Conservation (phyloP, 2,113 vertebrate genomes). For the Ifrita kowaldi region DNA sequence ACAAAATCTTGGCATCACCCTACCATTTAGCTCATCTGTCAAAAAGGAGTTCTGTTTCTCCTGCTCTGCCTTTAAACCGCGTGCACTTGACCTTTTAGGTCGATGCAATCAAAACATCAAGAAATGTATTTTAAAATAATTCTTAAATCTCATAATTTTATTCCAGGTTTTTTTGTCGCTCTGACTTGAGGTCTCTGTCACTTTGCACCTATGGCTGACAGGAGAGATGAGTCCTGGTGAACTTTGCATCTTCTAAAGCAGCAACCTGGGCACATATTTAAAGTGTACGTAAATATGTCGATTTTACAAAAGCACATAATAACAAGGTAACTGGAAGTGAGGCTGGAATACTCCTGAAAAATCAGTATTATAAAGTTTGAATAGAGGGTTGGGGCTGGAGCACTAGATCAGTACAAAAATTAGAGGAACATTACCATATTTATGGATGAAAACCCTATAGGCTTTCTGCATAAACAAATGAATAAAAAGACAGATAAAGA, state of each 20-base stretch:
- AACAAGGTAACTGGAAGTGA: not conserved
- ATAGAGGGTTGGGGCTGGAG: not conserved
- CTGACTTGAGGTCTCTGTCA: not conserved
- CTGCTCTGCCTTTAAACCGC: not conserved
- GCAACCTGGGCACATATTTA: not conserved
- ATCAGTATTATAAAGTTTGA: not conserved
- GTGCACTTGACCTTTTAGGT: not conserved
- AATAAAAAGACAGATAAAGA: accelerated
- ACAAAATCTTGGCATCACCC: not conserved
- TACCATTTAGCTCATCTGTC: not conserved
- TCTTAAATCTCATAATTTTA: not conserved
- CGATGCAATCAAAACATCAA: not conserved
- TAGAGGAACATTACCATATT: not conserved
- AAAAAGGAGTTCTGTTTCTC: not conserved
- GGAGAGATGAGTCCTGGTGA: not conserved
- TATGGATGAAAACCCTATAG: not conserved
- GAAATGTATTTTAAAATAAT: not conserved
- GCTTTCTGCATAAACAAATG: not conserved
- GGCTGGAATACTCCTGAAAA: not conserved
- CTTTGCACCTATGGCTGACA: not conserved
- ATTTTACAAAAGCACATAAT: not conserved
- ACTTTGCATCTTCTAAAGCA: not conserved
- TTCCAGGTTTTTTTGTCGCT: not conserved
- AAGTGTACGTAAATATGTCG: not conserved
- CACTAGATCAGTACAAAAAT: not conserved